These are phyloP conservation scores for Coelogynopora nodosa DNA, from an alignment of 2,888 invertebrate species.

Conservation along the genomic window DNA sequence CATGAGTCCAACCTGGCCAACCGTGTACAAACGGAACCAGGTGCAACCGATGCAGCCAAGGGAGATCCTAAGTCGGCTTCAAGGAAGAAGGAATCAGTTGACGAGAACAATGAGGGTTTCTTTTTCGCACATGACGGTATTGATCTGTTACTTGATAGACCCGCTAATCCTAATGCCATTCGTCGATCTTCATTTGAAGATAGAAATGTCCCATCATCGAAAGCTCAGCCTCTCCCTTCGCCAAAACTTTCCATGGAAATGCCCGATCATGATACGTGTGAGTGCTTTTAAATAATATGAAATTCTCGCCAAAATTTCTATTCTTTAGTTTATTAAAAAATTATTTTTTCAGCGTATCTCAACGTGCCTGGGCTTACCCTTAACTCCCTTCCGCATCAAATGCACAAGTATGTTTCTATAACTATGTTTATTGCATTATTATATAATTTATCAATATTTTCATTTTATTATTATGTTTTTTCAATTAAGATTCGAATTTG, in stretches of 20 bases:
- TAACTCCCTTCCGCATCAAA: neutral
- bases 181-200: conserved; percentile 9
- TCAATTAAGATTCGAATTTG: conserved; percentile 29
- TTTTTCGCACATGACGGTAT: neutral
- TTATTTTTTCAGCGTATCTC: neutral
- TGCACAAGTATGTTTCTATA: neutral
- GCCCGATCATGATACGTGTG: neutral
- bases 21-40: neutral
- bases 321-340: too few relatives aligned
- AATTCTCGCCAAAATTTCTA: too few relatives aligned
- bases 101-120: neutral
- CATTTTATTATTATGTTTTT: neutral
- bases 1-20: conserved; percentile 35
- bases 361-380: neutral
- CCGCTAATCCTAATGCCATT: neutral
- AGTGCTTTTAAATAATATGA: too few relatives aligned
- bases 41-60: neutral
- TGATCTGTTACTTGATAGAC: neutral
- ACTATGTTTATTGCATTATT: neutral
- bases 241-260: neutral
- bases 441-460: neutral
- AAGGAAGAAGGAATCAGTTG: neutral
- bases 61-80: neutral
- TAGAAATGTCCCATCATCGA: neutral
- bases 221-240: neutral